Conservation (phyloP, 2,113 vertebrate species). For the Oncorhynchus tshawytscha region DNA sequence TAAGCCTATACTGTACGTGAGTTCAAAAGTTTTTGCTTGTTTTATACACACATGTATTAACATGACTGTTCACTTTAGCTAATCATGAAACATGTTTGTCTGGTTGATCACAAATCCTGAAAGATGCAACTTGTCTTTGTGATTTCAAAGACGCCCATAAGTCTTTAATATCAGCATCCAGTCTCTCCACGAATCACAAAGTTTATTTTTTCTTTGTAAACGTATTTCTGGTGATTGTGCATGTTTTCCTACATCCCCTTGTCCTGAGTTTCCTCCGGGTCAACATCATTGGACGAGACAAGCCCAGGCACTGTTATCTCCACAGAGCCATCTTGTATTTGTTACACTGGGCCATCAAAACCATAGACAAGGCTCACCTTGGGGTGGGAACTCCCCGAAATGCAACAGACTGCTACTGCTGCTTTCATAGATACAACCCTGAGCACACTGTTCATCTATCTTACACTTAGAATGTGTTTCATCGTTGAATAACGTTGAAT, state of each 20-base stretch:
- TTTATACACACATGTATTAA: too few relatives aligned
- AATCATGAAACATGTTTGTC: too few relatives aligned
- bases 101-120: too few relatives aligned
- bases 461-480: neutral
- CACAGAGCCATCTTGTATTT: conserved; percentile 60
- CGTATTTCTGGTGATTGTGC: too few relatives aligned
- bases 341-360: conserved; percentile 45
- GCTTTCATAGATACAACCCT: neutral
- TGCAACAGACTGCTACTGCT: conserved; percentile 35
- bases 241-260: too few relatives aligned
- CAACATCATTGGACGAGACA: neutral
- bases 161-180: too few relatives aligned
- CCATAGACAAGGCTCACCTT: conserved; percentile 21
- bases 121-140: too few relatives aligned
- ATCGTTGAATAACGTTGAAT: neutral
- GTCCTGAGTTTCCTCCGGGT: too few relatives aligned
- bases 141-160: too few relatives aligned
- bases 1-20: neutral
- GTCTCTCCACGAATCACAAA: too few relatives aligned
- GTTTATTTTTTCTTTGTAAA: too few relatives aligned
- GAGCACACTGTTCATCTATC: neutral
- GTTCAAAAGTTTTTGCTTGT: neutral
- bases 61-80: too few relatives aligned
- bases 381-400: conserved; percentile 40
- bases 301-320: conserved; percentile 32